Base-by-base conservation (phyloP, 2,888 invertebrate species). In the Cosmia pyralina region DNA sequence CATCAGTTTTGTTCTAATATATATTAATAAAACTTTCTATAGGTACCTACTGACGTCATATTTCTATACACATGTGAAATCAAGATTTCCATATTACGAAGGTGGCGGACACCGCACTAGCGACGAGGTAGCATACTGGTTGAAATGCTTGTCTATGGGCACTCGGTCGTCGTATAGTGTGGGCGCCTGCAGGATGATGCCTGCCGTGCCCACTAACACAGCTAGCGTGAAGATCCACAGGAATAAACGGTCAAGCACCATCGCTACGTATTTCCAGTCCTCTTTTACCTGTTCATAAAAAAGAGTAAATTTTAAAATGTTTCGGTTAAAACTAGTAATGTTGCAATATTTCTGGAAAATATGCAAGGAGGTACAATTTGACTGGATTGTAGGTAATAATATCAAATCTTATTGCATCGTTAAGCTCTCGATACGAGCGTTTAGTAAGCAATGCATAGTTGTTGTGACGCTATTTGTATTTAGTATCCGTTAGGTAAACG, bases 241-340 rank as follows among this genome's bases (percentile, higher is more conserved):
- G 96, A 99, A 99, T 90, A 99, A 97, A 82, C 99, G 97, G 96
- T 99, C 99, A 92, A 99, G 97, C 85, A 99, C 99, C 98, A 99
- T 99, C 81, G 99, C 99, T 87, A 99, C 99, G 96, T 99, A 99
- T 94, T 99, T 99, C 99, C 99, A 99, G 96, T 99, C 99, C 96
- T 99, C 99, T 96, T 98, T 98, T 85, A 98, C 98, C 98, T 98
- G 91, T 50, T 48, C 11, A 28, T n/a, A 52, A 13, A 58, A 58
- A 62, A n/a, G 6, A 57, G 7, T 34, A 2, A 17, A 10, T 38
- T 71, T 59, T 34, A 17, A 38, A 38, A 50, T n/a, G 13, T 11
- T 50, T 13, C 41, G 11, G 13, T 53, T 1, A 50, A 50, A 46
- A 34, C 11, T n/a, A 1, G 3, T 55, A 38, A 41, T 34, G 10